phyloP scores from a whole-genome alignment of 1,140 invertebrate species.

The Cydia fagiglandana region DNA sequence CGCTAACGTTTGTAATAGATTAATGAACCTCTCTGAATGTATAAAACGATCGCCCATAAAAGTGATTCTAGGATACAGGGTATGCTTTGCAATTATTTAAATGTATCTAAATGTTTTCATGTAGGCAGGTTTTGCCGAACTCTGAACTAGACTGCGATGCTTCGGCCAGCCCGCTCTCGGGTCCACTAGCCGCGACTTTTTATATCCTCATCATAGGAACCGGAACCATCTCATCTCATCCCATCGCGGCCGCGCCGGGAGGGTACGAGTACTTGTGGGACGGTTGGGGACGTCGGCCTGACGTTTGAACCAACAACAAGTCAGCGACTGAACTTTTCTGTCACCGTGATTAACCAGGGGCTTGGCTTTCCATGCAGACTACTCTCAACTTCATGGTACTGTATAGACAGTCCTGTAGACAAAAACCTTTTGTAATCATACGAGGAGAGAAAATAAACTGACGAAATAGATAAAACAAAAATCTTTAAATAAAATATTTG shows the following conservation, averaged over 20 bases:
- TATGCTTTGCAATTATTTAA: conserved; percentile 86
- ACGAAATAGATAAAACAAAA: no score
- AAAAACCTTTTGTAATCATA: no score
- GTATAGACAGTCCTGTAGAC: background rate
- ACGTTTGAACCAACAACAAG: no score
- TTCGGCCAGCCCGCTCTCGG: conserved; percentile 64
- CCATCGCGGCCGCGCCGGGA: conserved; percentile 36
- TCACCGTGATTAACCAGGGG: background rate
- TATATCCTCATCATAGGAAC: conserved; percentile 72
- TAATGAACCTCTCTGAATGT: conserved; percentile 74
- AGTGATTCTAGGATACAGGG: conserved; percentile 86
- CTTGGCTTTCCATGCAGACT: background rate
- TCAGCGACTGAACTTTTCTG: background rate
- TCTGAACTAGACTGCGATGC: conserved; percentile 56
- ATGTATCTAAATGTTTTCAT: conserved; percentile 83
- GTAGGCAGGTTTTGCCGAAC: conserved; percentile 69
- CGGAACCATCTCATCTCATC: conserved; percentile 64
- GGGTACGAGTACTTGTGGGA: no score
- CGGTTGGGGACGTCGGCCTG: no score
- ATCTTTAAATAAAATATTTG: no score
- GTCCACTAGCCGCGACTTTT: conserved; percentile 75
- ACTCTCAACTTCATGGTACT: conserved; percentile 20
- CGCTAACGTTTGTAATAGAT: conserved; percentile 71
- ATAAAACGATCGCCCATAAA: conserved; percentile 81
- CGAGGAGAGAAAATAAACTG: no score